A percentile compares a stretch with the other conserved stretches of the same genome.
Conservation (phyloP, 2,888 invertebrate genomes). For the Tipula vernalis region DNA sequence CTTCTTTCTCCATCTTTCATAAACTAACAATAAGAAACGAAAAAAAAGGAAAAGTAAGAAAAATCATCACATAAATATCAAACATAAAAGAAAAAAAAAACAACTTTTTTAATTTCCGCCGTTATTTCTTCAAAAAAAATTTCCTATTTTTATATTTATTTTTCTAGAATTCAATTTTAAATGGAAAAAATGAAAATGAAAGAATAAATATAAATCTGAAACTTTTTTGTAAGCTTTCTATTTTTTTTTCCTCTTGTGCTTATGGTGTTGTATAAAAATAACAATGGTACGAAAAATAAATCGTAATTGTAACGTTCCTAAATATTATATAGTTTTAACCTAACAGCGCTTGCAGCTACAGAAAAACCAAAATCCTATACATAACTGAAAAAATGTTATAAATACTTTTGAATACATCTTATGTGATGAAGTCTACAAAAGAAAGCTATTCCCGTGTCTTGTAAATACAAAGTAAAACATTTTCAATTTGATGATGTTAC, state of each 20-base stretch:
- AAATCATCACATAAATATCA: neutral
- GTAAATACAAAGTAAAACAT: neutral
- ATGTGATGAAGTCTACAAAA: neutral
- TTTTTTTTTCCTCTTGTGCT: neutral
- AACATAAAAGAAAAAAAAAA: neutral
- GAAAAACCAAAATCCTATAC: neutral
- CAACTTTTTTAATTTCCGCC: conserved; percentile 4
- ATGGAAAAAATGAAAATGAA: neutral
- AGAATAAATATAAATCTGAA: neutral
- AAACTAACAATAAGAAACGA: neutral
- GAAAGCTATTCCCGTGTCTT: neutral
- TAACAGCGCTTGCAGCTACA: neutral
- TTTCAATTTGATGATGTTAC: neutral
- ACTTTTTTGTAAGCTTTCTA: neutral
- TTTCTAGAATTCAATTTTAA: neutral
- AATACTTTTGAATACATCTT: neutral
- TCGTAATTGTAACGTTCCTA: neutral
- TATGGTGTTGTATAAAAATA: neutral
- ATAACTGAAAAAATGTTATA: neutral
- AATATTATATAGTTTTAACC: neutral
- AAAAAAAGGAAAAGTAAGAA: neutral
- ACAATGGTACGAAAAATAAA: neutral
- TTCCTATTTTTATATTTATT: neutral
- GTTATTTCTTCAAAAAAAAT: neutral
- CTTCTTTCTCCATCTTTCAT: neutral